phyloP scores from a whole-genome alignment of 1,140 invertebrate species.

The Drosophila ambigua region DNA sequence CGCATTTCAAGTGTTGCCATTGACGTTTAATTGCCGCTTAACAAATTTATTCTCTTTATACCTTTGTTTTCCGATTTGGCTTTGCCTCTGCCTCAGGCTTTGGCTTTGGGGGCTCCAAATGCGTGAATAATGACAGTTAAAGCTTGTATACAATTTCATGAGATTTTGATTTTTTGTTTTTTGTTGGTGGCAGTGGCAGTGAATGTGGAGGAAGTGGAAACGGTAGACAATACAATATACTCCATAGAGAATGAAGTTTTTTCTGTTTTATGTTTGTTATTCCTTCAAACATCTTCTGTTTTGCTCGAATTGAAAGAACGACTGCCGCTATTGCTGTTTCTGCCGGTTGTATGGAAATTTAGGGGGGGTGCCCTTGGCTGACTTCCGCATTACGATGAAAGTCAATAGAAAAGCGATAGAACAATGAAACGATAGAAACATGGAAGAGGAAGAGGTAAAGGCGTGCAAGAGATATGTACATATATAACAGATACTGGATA shows the following conservation, averaged over 20 bases:
- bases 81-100: not conserved
- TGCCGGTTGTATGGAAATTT: conserved; percentile 34
- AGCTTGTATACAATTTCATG: conserved; percentile 29
- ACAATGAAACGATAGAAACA: conserved; percentile 1
- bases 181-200: not conserved
- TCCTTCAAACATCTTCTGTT: not conserved
- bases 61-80: conserved; percentile 26
- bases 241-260: conserved; percentile 16
- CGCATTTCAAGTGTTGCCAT: conserved; percentile 51
- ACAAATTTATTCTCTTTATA: conserved; percentile 34
- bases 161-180: conserved; percentile 12
- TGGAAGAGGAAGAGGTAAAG: not conserved
- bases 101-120: not conserved
- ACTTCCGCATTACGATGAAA: conserved; percentile 49
- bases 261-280: conserved; percentile 4
- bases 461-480: not conserved
- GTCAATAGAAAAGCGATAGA: conserved; percentile 29
- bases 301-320: conserved; percentile 4
- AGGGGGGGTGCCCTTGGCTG: conserved; percentile 13
- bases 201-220: conserved; percentile 7
- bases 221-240: conserved; percentile 11
- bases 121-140: conserved; percentile 32
- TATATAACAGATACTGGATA: not conserved
- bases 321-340: too few species aligned
- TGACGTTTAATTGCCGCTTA: conserved; percentile 55